Percentiles rank a stretch among this genome's conserved stretches.
These are phyloP conservation scores for Campylomormyrus numenius DNA, from an alignment of 2,113 vertebrate species.

Conservation along the genomic window DNA sequence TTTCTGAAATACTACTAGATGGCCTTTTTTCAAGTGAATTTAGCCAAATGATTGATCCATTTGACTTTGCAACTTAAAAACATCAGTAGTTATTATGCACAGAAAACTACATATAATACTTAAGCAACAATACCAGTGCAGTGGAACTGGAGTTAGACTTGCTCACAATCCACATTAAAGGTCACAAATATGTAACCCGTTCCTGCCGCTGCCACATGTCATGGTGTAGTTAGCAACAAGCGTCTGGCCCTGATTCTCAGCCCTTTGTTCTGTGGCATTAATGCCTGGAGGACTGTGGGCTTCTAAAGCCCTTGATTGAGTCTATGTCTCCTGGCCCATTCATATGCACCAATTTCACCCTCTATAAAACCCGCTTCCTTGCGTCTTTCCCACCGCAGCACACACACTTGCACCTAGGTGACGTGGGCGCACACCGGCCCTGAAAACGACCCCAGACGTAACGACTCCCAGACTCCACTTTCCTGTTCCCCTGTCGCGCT, in stretches of 20 bases:
- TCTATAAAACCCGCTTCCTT: conserved; percentile 1
- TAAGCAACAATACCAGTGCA: neutral
- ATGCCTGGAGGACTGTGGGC: neutral
- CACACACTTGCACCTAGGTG: conserved; percentile 10
- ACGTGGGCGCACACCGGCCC: neutral
- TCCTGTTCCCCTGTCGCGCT: neutral
- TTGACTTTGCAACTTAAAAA: neutral
- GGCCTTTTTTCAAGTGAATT: neutral
- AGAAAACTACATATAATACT: neutral
- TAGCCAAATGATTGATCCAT: neutral
- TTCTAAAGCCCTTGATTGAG: conserved; percentile 4
- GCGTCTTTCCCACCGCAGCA: neutral
- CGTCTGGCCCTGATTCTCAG: neutral
- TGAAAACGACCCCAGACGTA: conserved; percentile 4
- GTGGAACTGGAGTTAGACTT: neutral
- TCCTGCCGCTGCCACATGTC: neutral
- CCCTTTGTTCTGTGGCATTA: neutral
- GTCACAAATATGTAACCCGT: neutral
- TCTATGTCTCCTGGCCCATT: conserved; percentile 6
- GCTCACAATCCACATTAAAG: neutral
- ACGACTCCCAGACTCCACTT: neutral
- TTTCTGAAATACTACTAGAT: neutral
- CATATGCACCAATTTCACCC: conserved; percentile 20
- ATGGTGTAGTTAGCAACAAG: neutral
- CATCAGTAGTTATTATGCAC: neutral